Percentiles rank a stretch among this genome's conserved stretches.
Conservation (phyloP, 2,888 invertebrate species). For the Epinotia brunnichana region DNA sequence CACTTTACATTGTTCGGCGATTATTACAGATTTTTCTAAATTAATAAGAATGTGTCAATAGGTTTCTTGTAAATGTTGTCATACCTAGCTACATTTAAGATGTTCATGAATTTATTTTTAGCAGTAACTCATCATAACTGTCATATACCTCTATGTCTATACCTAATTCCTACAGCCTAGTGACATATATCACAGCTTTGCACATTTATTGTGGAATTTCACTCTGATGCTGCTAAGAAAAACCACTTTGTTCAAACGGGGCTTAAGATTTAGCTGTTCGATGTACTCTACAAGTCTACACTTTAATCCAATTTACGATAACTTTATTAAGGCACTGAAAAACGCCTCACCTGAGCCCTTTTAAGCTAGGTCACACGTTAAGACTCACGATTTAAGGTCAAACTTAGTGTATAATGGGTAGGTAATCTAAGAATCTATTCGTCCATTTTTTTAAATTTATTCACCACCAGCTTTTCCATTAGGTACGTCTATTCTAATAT, state of each 20-base stretch:
- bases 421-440: too few relatives aligned
- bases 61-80: not conserved
- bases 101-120: not conserved
- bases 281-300: too few relatives aligned
- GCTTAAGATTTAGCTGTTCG: not conserved
- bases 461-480: too few relatives aligned
- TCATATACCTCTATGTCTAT: too few relatives aligned
- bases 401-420: too few relatives aligned
- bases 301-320: not conserved
- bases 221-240: not conserved
- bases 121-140: not conserved
- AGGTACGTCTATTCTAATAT: too few relatives aligned
- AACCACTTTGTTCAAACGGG: not conserved
- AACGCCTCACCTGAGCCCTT: not conserved
- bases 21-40: not conserved
- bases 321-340: not conserved
- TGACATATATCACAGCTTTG: too few relatives aligned
- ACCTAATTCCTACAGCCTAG: too few relatives aligned
- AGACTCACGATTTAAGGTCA: too few relatives aligned
- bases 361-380: not conserved
- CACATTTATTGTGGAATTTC: too few relatives aligned
- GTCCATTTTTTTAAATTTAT: too few relatives aligned
- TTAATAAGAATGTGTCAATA: constrained; percentile 11
- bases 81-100: too few relatives aligned
- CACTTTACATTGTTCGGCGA: not conserved